Evolutionary conservation across 1,140 invertebrate species (phyloP).

Genomic region (Hirudo medicinalis): DNA sequence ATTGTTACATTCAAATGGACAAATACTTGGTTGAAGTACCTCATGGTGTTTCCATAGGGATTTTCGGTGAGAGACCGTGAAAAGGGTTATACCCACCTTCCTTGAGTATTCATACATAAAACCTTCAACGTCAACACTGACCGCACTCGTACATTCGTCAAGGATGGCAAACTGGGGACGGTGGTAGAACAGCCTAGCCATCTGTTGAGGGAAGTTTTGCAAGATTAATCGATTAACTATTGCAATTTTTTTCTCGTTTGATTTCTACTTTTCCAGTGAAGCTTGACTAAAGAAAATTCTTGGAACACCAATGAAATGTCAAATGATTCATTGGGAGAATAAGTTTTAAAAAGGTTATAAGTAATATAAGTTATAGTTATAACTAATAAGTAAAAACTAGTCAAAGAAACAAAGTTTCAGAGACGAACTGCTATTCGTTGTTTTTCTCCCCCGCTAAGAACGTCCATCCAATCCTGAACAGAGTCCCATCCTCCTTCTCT

Average conservation of each 20-base stretch:
- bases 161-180: slow-evolving; percentile 93
- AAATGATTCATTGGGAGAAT: no score
- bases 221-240: not conserved
- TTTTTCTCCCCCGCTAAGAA: slow-evolving; percentile 91
- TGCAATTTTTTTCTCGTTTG: no score
- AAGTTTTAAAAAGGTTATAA: no score
- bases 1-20: no score
- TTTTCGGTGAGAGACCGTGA: slow-evolving; percentile 91
- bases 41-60: slow-evolving; percentile 93
- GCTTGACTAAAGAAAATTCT: no score
- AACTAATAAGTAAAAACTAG: no score
- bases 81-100: slow-evolving; percentile 76
- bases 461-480: slow-evolving; percentile 88
- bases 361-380: no score
- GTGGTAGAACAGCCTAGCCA: slow-evolving; percentile 93
- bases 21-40: slow-evolving; percentile 35
- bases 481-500: slow-evolving; percentile 79
- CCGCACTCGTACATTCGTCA: slow-evolving; percentile 94
- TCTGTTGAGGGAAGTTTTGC: slow-evolving; percentile 45
- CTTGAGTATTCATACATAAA: slow-evolving; percentile 88
- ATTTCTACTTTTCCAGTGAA: no score
- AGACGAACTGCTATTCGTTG: slow-evolving; percentile 68
- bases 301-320: no score
- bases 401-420: not conserved
- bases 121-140: slow-evolving; percentile 92